Evolutionary conservation across 37 sponge, comb jelly and placozoan species (phyloP).

Genomic region (Cliona cf. orientalis): DNA sequence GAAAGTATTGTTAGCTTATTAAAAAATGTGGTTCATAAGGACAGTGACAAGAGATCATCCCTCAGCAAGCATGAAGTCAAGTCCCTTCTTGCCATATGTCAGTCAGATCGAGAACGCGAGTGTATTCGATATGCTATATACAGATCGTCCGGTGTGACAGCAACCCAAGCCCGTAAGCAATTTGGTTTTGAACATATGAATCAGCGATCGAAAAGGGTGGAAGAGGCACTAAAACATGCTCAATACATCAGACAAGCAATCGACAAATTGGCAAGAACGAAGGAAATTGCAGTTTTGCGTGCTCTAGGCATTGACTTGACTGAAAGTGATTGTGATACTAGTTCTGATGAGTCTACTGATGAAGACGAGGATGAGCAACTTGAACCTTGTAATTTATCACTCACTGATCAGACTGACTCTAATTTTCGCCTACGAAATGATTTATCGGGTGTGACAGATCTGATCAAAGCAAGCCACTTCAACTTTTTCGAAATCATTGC

Average conservation of each 20-base stretch:
- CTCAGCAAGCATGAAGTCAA: not conserved
- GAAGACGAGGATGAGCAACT: too few relatives aligned
- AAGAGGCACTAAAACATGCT: not conserved
- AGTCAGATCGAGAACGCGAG: conserved; percentile 27
- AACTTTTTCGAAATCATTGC: not conserved
- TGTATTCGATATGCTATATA: conserved; percentile 12
- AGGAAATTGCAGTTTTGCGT: not conserved
- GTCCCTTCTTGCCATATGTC: too few relatives aligned
- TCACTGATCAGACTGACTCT: too few relatives aligned
- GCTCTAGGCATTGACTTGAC: not conserved
- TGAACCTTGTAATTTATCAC: too few relatives aligned
- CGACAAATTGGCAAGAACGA: too few relatives aligned
- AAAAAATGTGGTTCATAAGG: not conserved
- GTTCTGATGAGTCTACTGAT: too few relatives aligned
- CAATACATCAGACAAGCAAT: not conserved
- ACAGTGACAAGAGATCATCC: conserved; percentile 3
- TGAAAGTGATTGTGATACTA: not conserved
- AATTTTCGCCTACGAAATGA: too few relatives aligned
- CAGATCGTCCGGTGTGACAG: conserved; percentile 15
- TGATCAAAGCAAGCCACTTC: not conserved
- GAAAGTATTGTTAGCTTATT: not conserved
- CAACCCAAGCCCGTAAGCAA: not conserved
- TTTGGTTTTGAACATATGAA: conserved; percentile 3
- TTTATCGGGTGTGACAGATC: too few relatives aligned
- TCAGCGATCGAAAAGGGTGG: not conserved